These are phyloP conservation scores for Anolis apletophallus DNA, from an alignment of 2,797 vertebrate genomes.

Conservation along the genomic window DNA sequence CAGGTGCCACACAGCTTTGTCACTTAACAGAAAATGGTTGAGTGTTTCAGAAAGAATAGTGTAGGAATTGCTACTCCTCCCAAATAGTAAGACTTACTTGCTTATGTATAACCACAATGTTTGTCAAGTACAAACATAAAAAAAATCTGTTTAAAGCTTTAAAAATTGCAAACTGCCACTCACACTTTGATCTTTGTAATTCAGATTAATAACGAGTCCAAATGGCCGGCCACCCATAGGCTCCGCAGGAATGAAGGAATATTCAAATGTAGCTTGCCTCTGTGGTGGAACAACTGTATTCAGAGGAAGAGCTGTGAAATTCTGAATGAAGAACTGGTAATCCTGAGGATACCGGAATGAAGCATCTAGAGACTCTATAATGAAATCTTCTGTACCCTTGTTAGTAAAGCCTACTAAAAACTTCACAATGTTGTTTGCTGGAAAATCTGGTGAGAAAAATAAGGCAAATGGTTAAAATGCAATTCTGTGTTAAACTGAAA, in stretches of 20 bases:
- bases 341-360: constrained; percentile 98
- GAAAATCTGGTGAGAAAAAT: constrained; percentile 85
- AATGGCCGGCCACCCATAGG: constrained; percentile 98
- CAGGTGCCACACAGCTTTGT: not conserved
- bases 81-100: not conserved
- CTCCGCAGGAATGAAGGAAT: constrained; percentile 98
- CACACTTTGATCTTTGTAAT: constrained; percentile 94
- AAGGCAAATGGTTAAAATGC: constrained; percentile 34
- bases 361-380: constrained; percentile 93
- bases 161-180: constrained; percentile 59
- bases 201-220: constrained; percentile 96
- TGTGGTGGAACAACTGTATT: constrained; percentile 87
- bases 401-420: constrained; percentile 97
- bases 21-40: not conserved
- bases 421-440: constrained; percentile 96
- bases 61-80: not conserved
- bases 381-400: constrained; percentile 92
- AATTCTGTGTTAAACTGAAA: not conserved
- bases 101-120: too few relatives aligned
- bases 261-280: constrained; percentile 96
- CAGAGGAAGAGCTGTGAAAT: constrained; percentile 96
- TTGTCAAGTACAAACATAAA: too few relatives aligned
- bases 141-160: constrained; percentile 79
- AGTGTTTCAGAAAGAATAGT: not conserved
- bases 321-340: constrained; percentile 99